Percentiles rank a stretch among this genome's conserved stretches.
phyloP scores from a whole-genome alignment of 2,797 vertebrate species.

The Orientallactaga sibirica region DNA sequence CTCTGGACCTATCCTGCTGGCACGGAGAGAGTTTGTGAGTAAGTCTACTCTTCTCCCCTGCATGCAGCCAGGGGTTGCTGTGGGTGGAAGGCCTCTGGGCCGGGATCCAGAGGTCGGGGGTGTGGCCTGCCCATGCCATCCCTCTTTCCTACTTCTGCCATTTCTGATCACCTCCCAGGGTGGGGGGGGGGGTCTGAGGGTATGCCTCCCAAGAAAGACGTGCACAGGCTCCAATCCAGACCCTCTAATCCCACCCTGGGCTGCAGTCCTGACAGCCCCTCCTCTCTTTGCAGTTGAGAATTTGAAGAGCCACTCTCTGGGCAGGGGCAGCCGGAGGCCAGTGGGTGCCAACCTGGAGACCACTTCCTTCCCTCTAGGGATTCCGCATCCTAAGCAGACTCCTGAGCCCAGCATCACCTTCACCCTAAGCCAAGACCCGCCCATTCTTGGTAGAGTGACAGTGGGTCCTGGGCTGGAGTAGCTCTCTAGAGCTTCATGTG shows the following conservation, averaged over 20 bases:
- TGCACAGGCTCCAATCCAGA: too few species aligned
- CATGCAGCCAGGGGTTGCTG: not conserved
- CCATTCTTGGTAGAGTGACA: not conserved
- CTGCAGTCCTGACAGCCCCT: not conserved
- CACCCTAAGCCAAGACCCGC: not conserved
- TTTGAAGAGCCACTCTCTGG: conserved; percentile 84
- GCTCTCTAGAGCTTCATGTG: accelerated
- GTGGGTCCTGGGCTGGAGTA: not conserved
- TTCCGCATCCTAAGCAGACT: conserved; percentile 33
- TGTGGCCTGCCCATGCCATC: accelerated
- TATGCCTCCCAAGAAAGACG: not conserved
- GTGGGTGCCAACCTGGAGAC: conserved; percentile 47
- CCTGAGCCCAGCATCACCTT: not conserved
- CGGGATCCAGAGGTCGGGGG: not conserved
- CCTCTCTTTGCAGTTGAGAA: conserved; percentile 82
- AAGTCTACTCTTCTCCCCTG: conserved; percentile 83
- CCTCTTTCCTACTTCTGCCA: not conserved
- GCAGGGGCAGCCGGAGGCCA: conserved; percentile 74
- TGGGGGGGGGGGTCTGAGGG: accelerated
- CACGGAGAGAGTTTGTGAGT: conserved; percentile 95
- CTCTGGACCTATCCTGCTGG: conserved; percentile 92
- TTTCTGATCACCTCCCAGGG: not conserved
- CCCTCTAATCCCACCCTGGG: not conserved
- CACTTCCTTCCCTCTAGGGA: conserved; percentile 38
- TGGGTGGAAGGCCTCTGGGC: not conserved